Base-by-base conservation (phyloP, 2,888 invertebrate genomes). In the Julus scandinavius region DNA sequence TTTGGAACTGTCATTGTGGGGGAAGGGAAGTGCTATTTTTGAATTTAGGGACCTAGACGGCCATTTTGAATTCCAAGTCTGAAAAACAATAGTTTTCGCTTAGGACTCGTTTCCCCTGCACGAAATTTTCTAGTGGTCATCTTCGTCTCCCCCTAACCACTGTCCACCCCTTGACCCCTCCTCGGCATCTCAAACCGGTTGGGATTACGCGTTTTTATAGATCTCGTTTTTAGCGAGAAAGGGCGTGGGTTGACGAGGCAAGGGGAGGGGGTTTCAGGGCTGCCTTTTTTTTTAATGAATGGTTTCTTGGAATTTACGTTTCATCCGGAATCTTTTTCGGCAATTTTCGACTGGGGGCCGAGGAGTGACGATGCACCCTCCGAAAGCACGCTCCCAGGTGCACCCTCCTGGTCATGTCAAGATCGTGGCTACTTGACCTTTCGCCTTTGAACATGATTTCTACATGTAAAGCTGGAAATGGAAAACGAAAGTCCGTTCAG, bases 231-330 rank as follows among this genome's bases (percentile, higher is more conserved):
- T 54, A 17, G 13, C 54, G 54, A 54, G 54, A 54, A 54, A 54
- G 54, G 54, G 54, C 54, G 54, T 54, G 54, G 54, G 54, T 54
- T 54, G 54, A 54, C 17, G 54, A 54, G 54, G 54, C 54, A 54
- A 17, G 17, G 54, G 54, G 15, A 13, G 54, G 2, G 6, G 54
- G 54, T 11, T 49, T 49, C 49, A 49, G 54, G 54, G 54, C 15
- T 54, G 54, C 17, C 15, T 54, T 54, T 15, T 54, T 54, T 54
- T 54, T 54, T 54, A 54, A 54, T 54, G 54, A 54, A 54, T 54
- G 54, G 54, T 54, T 54, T 54, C 54, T 54, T 54, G 54, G 54
- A 54, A 54, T 54, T 54, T 54, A 54, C 54, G 54, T 54, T 54
- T 54, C 54, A 54, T 54, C 54, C 54, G 17, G 54, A 54, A 54